Base-by-base conservation (phyloP, 2,113 vertebrate species). In the Numida meleagris region DNA sequence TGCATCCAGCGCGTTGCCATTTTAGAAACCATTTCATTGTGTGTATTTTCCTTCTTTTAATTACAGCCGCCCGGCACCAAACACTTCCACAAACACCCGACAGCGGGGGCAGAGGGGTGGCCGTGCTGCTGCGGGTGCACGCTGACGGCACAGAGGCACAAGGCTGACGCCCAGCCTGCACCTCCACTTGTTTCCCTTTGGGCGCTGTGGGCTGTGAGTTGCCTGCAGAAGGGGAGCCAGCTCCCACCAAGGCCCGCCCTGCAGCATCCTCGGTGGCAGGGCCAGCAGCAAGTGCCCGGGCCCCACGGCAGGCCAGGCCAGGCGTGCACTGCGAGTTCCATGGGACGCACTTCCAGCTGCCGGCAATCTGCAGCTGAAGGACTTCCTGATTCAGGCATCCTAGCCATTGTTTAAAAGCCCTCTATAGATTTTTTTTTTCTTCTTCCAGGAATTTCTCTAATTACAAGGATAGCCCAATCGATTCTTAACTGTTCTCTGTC, bases 31-130 rank as follows among this genome's bases (percentile, higher is more conserved):
- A 80, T 87, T 96, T 97, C 71, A 93, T 85, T 93, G 90, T 87
- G 78, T 36, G 77, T 94, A 93, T 90, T 95, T 94, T 94, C 93
- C 86, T 90, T 91, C 87, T 95, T 97, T 97, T 97, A 96, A 97
- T 97, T 97, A 96, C 71, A 91, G 61, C 82, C 62, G 23, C 81
- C 65, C 29, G 1, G 14, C 89, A 94, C 89, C 73, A 89, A 74
- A 79, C 67, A 2, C 63, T 82, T 67, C 83, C 94, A 96, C 87
- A 97, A 94, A 94, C 27, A 53, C 51, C 51, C 51, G 9, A 31
- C 31, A 27, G 29, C 31, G 51, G 27, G 51, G 51, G 51, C 51
- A 53, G 14, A 53, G 27, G 27, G 51, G 25, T 14, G 51, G 51
- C 51, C 27, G 51, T 53, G 51, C 27, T 53, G 51, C 51, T 53